Conservation (phyloP, 2,113 vertebrate species). For the Entelurus aequoreus region DNA sequence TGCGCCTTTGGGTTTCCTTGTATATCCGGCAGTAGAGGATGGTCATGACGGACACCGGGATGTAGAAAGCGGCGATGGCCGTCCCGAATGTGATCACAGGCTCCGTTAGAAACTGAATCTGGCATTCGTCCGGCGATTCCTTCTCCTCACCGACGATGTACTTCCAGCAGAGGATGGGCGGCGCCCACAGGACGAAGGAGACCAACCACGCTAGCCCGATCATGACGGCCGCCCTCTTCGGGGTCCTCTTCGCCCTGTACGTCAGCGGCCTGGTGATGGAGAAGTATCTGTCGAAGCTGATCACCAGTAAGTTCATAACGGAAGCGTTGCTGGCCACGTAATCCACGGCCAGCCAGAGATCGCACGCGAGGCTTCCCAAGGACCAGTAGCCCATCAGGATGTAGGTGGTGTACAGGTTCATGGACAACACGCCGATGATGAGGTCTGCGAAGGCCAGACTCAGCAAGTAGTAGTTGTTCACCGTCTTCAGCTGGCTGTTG, state of each 20-base stretch:
- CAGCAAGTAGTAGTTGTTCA: conserved; percentile 97
- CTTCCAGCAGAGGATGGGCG: conserved; percentile 96
- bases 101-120: conserved; percentile 95
- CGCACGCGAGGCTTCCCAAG: conserved; percentile 91
- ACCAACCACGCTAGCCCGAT: conserved; percentile 95
- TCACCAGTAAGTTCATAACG: conserved; percentile 96
- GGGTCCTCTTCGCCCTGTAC: conserved; percentile 93
- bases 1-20: conserved; percentile 92
- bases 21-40: conserved; percentile 97
- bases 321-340: conserved; percentile 98
- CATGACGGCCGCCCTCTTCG: conserved; percentile 91
- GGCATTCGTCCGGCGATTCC: conserved; percentile 82
- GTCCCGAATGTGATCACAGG: conserved; percentile 96
- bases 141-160: conserved; percentile 90
- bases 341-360: conserved; percentile 95
- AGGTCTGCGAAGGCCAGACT: conserved; percentile 97
- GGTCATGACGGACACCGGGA: conserved; percentile 96
- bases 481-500: conserved; percentile 97
- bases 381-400: conserved; percentile 96
- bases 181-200: conserved; percentile 94
- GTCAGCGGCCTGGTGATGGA: conserved; percentile 96
- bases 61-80: conserved; percentile 96
- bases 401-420: conserved; percentile 97
- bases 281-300: conserved; percentile 98
- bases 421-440: conserved; percentile 94